Percentiles rank a stretch among this genome's conserved stretches.
These are phyloP conservation scores for Pitta sordida DNA, from an alignment of 2,113 vertebrate species.

Conservation along the genomic window DNA sequence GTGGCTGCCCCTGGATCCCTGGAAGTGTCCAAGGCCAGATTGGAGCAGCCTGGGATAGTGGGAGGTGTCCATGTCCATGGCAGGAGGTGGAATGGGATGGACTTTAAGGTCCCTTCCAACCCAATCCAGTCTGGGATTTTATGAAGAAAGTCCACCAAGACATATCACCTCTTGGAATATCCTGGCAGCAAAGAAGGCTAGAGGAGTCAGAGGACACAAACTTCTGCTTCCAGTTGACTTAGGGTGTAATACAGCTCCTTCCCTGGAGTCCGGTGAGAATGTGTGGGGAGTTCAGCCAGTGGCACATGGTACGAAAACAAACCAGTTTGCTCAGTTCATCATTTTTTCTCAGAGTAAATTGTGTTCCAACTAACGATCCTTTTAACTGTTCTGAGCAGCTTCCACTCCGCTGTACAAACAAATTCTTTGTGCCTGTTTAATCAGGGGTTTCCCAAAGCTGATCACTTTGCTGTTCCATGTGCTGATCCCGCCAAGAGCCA, in stretches of 20 bases:
- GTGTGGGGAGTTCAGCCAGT: fast-evolving
- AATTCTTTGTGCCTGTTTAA: not conserved
- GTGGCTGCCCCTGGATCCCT: not conserved
- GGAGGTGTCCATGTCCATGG: not conserved
- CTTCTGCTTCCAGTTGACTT: not conserved
- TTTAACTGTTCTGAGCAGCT: not conserved
- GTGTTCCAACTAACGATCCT: not conserved
- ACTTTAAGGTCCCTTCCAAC: not conserved
- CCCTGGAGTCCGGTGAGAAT: not conserved
- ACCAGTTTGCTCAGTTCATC: not conserved
- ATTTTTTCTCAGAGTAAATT: not conserved
- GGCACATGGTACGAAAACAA: not conserved
- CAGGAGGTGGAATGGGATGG: not conserved
- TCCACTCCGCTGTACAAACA: not conserved
- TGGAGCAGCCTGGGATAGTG: not conserved
- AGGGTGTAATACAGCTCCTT: not conserved
- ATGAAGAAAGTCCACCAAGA: too few relatives aligned
- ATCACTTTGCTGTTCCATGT: not conserved
- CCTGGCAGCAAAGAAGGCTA: not conserved
- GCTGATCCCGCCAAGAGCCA: not conserved
- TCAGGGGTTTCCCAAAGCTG: not conserved
- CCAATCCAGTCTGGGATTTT: not conserved
- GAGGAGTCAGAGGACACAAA: fast-evolving
- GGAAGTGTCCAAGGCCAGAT: not conserved
- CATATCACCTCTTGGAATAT: not conserved